Evolutionary conservation across 2,113 vertebrate species (phyloP), one percentile per base, ranked within the genome.

Genomic region (Anarhynchus alexandrinus): DNA sequence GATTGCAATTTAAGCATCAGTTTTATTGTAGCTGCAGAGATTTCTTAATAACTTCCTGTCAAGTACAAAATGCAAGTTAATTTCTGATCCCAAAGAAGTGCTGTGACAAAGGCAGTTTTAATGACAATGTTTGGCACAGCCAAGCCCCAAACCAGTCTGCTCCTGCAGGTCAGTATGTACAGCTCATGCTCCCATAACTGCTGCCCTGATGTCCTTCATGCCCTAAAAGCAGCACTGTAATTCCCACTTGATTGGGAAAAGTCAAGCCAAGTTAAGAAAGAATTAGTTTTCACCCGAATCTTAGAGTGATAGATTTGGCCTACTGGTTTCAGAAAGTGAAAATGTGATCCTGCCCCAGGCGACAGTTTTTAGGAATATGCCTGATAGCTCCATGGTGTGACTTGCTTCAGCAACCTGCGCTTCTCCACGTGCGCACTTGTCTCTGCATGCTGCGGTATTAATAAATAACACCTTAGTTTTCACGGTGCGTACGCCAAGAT

Each of bases 41-140:
- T 93, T 87, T 84, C 88, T 94, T 95, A 97, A 96, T 94, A 85
- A 82, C 78, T 97, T 95, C 95, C 94, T 91, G 83, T 89, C 94
- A 94, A 85, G 70, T 14, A 45, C n/a, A 87, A 87, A 94, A 85
- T 82, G 73, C 43, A 65, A 94, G 66, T 45, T 86, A 57, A 84
- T 90, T 95, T 91, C 91, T 84, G 77, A 89, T 89, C 84, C 72
- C 27, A 12, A 79, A 91, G 81, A 43, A 80, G 49, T 62, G 77
- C 77, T 91, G 65, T 72, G 86, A 91, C 93, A 96, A 93, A 88
- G 81, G 26, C 22, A 36, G 47, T 61, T 76, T 40, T 54, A 94
- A 82, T 89, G 73, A 38, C 69, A 82, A 4, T 2, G 51, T 86
- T 86, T 81, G 58, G 26, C 15, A 38, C 25, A 80, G 40, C 40